Evolutionary conservation across 1,140 invertebrate genomes (phyloP), one percentile per base, ranked within the genome.

Genomic region (Drosophila saltans): DNA sequence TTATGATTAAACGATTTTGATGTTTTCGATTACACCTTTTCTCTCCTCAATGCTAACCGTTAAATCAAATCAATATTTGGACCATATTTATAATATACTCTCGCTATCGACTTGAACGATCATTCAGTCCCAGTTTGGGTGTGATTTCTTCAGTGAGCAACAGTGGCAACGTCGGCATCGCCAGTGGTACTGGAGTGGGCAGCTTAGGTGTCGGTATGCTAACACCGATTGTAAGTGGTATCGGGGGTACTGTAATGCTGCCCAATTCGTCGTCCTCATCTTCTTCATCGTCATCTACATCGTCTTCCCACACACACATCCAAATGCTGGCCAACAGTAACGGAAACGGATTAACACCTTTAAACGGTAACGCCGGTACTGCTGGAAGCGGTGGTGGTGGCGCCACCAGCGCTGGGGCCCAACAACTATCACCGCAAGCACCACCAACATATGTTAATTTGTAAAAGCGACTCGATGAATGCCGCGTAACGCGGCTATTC

Each of bases 391-490:
- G 93, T 93, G 93, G 93, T 80, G 93, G 94, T 92, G 93, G 93
- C 40, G 45, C 66, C 36, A 36, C 69, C 21, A 26, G 72, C 21
- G 52, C 64, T 16, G 93, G 93, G 94, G 95, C 92, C 93, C 95
- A 93, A 60, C 95, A 93, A 66, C 95, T 96, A 92, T 97, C 96
- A 89, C 96, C 96, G 80, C 96, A 97, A 93, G 96, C 97, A 94
- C 96, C 96, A 30, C 90, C 90, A 74, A 97, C 97, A 90, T 98
- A 98, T 94, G 97, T 97, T 92, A 97, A 97, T 95, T 96, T 97
- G 95, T 97, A 92, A 80, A 78, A 59, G 26, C 36, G 57, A 52
- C 26, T 28, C 28, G 48, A 59, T 52, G 8, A 48, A 40, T 28
- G 52, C 52, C 62, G 16, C 28, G 33, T 58, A 66, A 43, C 3